These are phyloP conservation scores for Thunnus maccoyii DNA, from an alignment of 2,113 vertebrate species.

Conservation along the genomic window DNA sequence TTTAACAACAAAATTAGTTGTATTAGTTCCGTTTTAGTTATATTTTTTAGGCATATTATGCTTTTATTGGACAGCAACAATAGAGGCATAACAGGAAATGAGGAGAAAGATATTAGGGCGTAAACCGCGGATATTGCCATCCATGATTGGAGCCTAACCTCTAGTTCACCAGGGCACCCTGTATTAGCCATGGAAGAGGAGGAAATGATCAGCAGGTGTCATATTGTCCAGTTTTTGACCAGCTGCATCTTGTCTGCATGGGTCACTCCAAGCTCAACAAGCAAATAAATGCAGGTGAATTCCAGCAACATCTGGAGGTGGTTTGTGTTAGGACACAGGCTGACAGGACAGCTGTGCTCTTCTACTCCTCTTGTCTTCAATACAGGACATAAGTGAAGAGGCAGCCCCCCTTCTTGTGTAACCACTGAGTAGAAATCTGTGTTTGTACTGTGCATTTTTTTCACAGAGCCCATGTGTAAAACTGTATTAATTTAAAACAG, in stretches of 20 bases:
- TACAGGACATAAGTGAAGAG: background rate
- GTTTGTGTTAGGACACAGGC: background rate
- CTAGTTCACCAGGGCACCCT: no score
- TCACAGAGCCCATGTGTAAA: background rate
- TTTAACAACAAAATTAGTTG: no score
- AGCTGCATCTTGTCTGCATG: background rate
- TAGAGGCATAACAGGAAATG: no score
- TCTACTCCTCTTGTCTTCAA: background rate
- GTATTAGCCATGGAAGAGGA: no score
- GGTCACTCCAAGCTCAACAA: background rate
- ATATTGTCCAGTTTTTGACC: no score
- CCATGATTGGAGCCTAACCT: no score
- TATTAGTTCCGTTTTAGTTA: no score
- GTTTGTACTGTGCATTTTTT: background rate
- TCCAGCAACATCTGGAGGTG: slow-evolving; percentile 38
- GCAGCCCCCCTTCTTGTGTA: background rate
- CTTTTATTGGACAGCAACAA: no score
- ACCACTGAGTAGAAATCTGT: background rate
- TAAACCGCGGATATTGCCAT: no score
- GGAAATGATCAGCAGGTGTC: no score
- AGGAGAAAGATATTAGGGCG: no score
- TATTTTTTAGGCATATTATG: no score
- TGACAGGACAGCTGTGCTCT: slow-evolving; percentile 32
- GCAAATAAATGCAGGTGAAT: slow-evolving; percentile 21
- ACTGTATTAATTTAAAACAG: background rate